Evolutionary conservation across 2,888 invertebrate species (phyloP).

Genomic region (Sericinus montela): DNA sequence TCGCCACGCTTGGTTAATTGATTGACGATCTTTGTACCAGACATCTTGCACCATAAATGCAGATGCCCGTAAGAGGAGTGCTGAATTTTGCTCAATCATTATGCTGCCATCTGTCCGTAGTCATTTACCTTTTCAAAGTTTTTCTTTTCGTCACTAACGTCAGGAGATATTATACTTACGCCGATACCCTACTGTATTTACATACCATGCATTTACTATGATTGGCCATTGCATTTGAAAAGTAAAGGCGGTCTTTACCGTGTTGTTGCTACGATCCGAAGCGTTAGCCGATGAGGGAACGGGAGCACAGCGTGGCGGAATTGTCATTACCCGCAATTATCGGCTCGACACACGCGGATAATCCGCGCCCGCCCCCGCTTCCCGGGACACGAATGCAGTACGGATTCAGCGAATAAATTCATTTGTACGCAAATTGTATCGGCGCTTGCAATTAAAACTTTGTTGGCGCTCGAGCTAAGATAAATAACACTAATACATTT

Average conservation of each 20-base stretch:
- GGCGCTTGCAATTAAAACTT: constrained; percentile 80
- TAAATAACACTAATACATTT: constrained; percentile 79
- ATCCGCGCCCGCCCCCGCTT: constrained; percentile 45
- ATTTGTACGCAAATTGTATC: constrained; percentile 79
- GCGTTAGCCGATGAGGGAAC: constrained; percentile 22
- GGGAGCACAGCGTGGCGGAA: constrained; percentile 24
- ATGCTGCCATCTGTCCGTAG: no score
- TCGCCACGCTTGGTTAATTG: no score
- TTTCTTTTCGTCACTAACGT: no score
- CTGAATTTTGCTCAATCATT: no score
- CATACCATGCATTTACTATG: no score
- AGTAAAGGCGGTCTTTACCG: constrained; percentile 21
- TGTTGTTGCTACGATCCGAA: constrained; percentile 31
- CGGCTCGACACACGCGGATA: constrained; percentile 69
- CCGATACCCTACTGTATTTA: no score
- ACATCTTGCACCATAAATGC: no score
- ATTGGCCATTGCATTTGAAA: no score
- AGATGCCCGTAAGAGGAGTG: no score
- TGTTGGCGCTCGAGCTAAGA: constrained; percentile 75
- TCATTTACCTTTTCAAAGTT: no score
- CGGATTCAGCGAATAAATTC: constrained; percentile 77
- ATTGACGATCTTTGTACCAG: no score
- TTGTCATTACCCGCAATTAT: constrained; percentile 73
- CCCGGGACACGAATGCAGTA: constrained; percentile 61
- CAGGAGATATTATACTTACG: no score